Evolutionary conservation across 2,113 vertebrate species (phyloP).

Genomic region (Scopus umbretta): DNA sequence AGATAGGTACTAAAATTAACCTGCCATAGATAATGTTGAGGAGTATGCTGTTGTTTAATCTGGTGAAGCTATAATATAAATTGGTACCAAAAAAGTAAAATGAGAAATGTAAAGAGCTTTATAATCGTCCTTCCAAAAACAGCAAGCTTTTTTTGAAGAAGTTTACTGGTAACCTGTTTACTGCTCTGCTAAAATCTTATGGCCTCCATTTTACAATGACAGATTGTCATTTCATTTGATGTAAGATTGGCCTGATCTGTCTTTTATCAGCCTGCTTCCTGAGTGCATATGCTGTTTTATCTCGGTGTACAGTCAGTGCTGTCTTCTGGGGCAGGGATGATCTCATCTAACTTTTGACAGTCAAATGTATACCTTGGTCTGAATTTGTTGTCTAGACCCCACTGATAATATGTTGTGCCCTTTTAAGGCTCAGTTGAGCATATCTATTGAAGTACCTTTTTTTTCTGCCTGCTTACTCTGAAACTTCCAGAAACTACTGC

Average conservation of each 20-base stretch:
- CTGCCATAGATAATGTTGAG: neutral
- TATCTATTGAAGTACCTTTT: neutral
- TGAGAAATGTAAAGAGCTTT: neutral
- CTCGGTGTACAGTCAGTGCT: neutral
- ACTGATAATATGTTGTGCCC: neutral
- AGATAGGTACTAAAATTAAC: neutral
- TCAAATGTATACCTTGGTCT: neutral
- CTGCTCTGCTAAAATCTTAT: neutral
- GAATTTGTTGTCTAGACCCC: neutral
- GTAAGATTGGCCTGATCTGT: neutral
- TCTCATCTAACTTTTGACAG: neutral
- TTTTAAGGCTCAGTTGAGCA: neutral
- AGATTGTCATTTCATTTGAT: neutral
- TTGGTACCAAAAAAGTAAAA: neutral
- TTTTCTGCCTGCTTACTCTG: neutral
- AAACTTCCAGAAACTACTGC: neutral
- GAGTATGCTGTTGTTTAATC: neutral
- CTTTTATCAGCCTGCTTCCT: neutral
- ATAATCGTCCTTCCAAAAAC: neutral
- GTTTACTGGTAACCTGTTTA: neutral
- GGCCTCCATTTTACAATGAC: neutral
- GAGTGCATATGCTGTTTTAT: neutral
- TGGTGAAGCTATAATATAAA: neutral
- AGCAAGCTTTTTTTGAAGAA: neutral
- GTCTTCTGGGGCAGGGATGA: neutral